A percentile compares a stretch with the other conserved stretches of the same genome.
phyloP scores from a whole-genome alignment of 2,888 invertebrate genomes.

The Troglohyphantes excavatus region DNA sequence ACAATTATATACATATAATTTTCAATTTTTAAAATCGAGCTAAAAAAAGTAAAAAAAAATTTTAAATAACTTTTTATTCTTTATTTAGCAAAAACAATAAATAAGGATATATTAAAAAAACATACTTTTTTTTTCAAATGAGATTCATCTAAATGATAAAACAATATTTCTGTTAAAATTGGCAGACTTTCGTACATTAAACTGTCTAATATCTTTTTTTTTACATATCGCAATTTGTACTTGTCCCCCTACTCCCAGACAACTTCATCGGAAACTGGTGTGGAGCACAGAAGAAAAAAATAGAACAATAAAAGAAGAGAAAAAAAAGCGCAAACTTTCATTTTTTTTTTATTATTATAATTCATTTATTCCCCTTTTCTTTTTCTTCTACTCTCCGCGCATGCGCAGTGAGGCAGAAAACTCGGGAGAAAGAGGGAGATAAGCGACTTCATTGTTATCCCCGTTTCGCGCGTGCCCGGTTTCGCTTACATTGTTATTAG shows the following conservation, averaged over 20 bases:
- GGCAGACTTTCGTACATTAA: too few relatives aligned
- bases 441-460: conserved; percentile 70
- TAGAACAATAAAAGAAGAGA: background rate
- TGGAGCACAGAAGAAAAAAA: conserved; percentile 6
- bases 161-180: too few relatives aligned
- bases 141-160: too few relatives aligned
- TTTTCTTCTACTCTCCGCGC: conserved; percentile 32
- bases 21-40: too few relatives aligned
- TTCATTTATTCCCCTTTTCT: conserved; percentile 58
- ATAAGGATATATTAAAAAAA: too few relatives aligned
- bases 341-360: conserved; percentile 62
- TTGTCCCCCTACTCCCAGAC: conserved; percentile 33
- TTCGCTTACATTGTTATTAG: conserved; percentile 62
- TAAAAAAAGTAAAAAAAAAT: too few relatives aligned
- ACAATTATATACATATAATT: too few relatives aligned
- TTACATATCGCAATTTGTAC: background rate
- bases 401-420: conserved; percentile 60
- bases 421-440: conserved; percentile 47
- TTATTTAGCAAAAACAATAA: too few relatives aligned
- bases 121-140: too few relatives aligned
- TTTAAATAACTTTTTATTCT: too few relatives aligned
- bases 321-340: conserved; percentile 47
- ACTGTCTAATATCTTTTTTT: too few relatives aligned
- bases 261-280: conserved; percentile 73
- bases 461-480: conserved; percentile 40